Conservation (phyloP, 2,888 invertebrate genomes). For the Adineta ricciae region DNA sequence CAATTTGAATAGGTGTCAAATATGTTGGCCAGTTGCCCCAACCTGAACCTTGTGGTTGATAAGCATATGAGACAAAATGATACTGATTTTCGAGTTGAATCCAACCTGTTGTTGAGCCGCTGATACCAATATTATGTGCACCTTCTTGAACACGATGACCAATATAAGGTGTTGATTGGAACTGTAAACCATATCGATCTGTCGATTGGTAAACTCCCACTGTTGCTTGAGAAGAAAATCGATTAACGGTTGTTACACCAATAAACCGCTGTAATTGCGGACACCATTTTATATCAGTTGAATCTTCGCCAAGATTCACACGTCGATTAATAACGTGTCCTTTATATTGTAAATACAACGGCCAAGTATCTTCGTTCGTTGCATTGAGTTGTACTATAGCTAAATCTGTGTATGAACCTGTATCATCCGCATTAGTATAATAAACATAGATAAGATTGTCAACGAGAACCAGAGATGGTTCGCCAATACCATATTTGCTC, state of each 20-base stretch:
- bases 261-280: neutral
- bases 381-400: neutral
- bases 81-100: neutral
- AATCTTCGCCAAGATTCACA: neutral
- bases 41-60: neutral
- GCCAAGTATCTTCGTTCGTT: neutral
- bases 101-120: neutral
- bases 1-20: neutral
- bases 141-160: conserved; percentile 1
- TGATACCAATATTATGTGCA: neutral
- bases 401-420: neutral
- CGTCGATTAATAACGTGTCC: neutral
- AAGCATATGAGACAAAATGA: neutral
- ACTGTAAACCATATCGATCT: neutral
- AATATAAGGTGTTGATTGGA: neutral
- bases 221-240: neutral
- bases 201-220: neutral
- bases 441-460: neutral
- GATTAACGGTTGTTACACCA: neutral
- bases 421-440: neutral
- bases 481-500: neutral
- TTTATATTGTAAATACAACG: neutral
- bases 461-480: neutral
- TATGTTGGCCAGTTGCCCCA: neutral
- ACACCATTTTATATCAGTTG: neutral